phyloP scores from a whole-genome alignment of 1,140 invertebrate species.

The Anadara kagoshimensis region DNA sequence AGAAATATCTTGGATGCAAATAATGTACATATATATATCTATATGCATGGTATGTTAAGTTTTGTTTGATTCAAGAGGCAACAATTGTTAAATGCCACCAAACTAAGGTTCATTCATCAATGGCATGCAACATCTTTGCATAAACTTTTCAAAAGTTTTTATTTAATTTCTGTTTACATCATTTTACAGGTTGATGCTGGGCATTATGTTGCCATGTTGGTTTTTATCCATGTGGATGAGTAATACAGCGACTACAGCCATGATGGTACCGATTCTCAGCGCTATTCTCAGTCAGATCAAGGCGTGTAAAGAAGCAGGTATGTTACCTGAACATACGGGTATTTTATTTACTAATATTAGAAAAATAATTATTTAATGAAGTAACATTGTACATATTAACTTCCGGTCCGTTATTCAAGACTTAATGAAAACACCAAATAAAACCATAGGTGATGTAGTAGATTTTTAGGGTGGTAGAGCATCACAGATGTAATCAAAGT shows the following conservation, averaged over 20 bases:
- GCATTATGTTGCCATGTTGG: constrained; percentile 69
- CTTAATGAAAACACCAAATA: too few relatives aligned
- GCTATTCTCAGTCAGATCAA: constrained; percentile 66
- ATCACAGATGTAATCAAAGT: too few relatives aligned
- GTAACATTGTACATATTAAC: neutral
- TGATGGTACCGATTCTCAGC: constrained; percentile 72
- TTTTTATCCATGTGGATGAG: constrained; percentile 74
- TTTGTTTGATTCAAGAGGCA: too few relatives aligned
- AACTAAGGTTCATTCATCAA: neutral
- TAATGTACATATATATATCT: too few relatives aligned
- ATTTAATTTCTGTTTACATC: too few relatives aligned
- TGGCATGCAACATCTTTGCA: neutral
- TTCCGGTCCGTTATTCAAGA: neutral
- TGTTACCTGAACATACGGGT: neutral
- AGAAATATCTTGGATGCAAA: too few relatives aligned
- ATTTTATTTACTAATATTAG: neutral
- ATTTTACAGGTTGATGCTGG: constrained; percentile 62
- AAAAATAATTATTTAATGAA: neutral
- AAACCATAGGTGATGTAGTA: too few relatives aligned
- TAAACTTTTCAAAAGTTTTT: too few relatives aligned
- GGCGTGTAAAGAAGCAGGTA: constrained; percentile 30
- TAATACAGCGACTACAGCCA: constrained; percentile 72
- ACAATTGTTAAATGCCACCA: neutral
- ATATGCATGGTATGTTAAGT: too few relatives aligned
- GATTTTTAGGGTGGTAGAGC: too few relatives aligned